Percentiles rank a stretch among this genome's conserved stretches.
These are phyloP conservation scores for Lordiphosa stackelbergi DNA, from an alignment of 1,140 invertebrate species.

Conservation along the genomic window DNA sequence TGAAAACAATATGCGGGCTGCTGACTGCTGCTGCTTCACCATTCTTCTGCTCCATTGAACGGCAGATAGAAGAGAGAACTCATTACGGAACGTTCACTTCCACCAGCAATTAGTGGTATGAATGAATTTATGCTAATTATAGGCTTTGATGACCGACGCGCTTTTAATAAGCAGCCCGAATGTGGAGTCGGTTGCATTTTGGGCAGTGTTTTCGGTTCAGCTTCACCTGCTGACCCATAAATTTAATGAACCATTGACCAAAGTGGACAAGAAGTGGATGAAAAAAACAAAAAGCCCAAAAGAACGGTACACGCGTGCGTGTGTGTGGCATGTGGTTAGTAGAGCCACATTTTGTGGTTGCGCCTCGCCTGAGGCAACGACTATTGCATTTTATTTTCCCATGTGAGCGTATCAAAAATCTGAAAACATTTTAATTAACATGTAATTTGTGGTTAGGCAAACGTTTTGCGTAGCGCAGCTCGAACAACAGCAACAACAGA, in stretches of 20 bases:
- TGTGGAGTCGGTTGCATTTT: conserved; percentile 19
- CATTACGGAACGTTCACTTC: conserved; percentile 67
- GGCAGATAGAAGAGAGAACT: conserved; percentile 39
- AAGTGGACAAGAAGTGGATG: conserved; percentile 37
- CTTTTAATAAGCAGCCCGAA: conserved; percentile 58
- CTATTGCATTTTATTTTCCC: conserved; percentile 50
- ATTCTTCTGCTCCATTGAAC: conserved; percentile 47
- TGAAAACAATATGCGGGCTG: conserved; percentile 45
- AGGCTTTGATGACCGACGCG: conserved; percentile 58
- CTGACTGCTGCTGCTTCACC: conserved; percentile 12
- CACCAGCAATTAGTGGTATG: conserved; percentile 70
- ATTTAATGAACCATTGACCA: conserved; percentile 72
- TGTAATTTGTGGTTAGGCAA: conserved; percentile 52
- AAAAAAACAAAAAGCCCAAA: conserved; percentile 9
- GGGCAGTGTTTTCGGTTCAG: conserved; percentile 30
- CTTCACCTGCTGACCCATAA: conserved; percentile 72
- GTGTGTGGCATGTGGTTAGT: conserved; percentile 64
- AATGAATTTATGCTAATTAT: conserved; percentile 74
- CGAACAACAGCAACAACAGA: conserved; percentile 27
- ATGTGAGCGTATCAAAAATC: conserved; percentile 43
- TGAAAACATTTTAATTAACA: conserved; percentile 65
- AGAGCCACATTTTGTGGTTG: conserved; percentile 41
- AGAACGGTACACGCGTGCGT: conserved; percentile 60
- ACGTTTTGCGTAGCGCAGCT: conserved; percentile 27
- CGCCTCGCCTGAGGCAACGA: conserved; percentile 5